Evolutionary conservation across 1,140 invertebrate genomes (phyloP).

Genomic region (Monomorium pharaonis): DNA sequence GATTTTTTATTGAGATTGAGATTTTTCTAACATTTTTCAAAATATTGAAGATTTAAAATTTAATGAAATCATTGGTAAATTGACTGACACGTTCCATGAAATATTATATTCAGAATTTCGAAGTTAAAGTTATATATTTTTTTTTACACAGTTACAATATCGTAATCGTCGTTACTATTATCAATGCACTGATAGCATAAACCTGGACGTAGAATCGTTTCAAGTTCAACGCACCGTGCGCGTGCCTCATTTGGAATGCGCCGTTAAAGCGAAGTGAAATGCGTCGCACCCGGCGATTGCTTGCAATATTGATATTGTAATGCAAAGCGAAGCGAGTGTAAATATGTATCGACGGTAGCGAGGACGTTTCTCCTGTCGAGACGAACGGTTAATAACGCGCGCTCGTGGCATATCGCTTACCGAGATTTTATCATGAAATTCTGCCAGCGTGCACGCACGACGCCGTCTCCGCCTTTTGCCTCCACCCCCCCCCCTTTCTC

Average conservation of each 20-base stretch:
- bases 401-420: constrained; percentile 43
- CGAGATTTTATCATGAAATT: constrained; percentile 53
- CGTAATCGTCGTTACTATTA: not conserved
- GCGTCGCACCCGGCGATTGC: not conserved
- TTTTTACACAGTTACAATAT: not conserved
- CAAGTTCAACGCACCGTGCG: not conserved
- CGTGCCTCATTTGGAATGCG: constrained; percentile 10
- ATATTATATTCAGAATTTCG: not conserved
- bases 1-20: not conserved
- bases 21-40: not conserved
- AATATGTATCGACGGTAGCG: constrained; percentile 9
- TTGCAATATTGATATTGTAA: constrained; percentile 30
- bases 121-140: not conserved
- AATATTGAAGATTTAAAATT: not conserved
- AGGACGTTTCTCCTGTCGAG: constrained; percentile 26
- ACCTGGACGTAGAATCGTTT: not conserved
- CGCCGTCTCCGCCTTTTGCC: not conserved
- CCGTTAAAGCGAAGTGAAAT: constrained; percentile 12
- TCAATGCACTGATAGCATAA: not conserved
- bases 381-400: constrained; percentile 41
- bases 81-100: not conserved
- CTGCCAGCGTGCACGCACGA: not conserved
- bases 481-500: not conserved
- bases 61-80: not conserved
- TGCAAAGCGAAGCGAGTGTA: not conserved